Conservation (phyloP, 2,113 vertebrate species). For the Kryptolebias marmoratus region DNA sequence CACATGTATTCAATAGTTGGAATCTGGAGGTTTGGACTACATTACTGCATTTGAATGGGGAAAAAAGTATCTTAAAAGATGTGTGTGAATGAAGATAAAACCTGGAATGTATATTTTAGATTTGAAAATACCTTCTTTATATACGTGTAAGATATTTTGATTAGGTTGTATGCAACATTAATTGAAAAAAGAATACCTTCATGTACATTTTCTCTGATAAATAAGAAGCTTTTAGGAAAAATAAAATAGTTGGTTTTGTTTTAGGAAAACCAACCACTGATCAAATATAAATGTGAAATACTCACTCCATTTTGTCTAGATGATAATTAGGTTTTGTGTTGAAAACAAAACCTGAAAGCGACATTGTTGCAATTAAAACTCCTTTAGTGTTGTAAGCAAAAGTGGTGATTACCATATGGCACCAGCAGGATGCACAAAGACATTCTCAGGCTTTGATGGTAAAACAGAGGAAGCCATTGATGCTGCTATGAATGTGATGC, state of each 20-base stretch:
- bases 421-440: constrained; percentile 49
- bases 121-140: neutral
- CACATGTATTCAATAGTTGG: too few relatives aligned
- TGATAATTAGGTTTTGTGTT: constrained; percentile 45
- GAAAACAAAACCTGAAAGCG: constrained; percentile 51
- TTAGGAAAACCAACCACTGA: constrained; percentile 7
- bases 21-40: too few relatives aligned
- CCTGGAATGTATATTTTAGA: neutral
- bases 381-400: constrained; percentile 45
- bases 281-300: constrained; percentile 15
- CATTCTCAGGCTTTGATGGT: constrained; percentile 54
- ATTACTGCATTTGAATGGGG: too few relatives aligned
- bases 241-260: neutral
- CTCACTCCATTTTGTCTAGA: constrained; percentile 8
- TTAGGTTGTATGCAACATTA: too few relatives aligned
- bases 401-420: constrained; percentile 56
- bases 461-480: constrained; percentile 70
- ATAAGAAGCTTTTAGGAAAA: too few relatives aligned
- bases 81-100: neutral
- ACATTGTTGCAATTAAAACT: constrained; percentile 48
- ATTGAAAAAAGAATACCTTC: too few relatives aligned
- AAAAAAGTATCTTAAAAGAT: too few relatives aligned
- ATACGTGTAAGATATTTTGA: neutral
- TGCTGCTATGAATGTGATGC: constrained; percentile 53
- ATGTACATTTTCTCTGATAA: too few relatives aligned